These are phyloP conservation scores for Acanthosepion esculentum DNA, from an alignment of 2,888 invertebrate species.

Conservation along the genomic window DNA sequence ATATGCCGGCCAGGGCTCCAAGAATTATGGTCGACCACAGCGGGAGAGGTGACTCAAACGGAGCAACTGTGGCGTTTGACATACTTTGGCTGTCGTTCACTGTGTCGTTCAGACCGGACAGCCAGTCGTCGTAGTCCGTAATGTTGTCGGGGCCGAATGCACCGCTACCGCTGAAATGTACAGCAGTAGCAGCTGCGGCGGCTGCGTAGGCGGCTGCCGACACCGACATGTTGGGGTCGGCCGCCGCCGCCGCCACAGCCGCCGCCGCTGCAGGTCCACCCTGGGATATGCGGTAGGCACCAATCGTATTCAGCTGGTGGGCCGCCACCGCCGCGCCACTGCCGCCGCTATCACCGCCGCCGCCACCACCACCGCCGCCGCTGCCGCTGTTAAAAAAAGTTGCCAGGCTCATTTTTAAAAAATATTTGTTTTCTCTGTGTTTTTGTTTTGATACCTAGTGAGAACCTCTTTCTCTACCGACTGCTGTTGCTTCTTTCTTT, in stretches of 20 bases:
- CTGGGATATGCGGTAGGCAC: background rate
- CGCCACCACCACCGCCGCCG: background rate
- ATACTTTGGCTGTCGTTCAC: background rate
- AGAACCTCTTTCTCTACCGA: background rate
- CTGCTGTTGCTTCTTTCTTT: background rate
- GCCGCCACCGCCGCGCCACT: background rate
- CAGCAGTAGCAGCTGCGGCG: background rate
- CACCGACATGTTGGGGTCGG: background rate
- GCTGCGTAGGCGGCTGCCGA: background rate
- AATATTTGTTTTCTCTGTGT: background rate
- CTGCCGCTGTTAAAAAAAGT: background rate
- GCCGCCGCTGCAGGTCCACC: background rate
- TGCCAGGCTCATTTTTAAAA: background rate
- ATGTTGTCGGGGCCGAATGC: background rate
- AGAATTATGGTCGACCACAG: conserved; percentile 92
- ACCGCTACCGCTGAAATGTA: conserved; percentile 24
- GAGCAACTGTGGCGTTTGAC: background rate
- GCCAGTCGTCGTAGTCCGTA: background rate
- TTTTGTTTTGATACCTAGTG: background rate
- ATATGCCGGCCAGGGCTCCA: conserved; percentile 88
- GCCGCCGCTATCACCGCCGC: background rate
- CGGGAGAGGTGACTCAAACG: conserved; percentile 78
- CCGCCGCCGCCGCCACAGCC: background rate
- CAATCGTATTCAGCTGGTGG: background rate
- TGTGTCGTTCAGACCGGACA: background rate